phyloP scores from a whole-genome alignment of 2,888 invertebrate species.

The Lordiphosa andalusiaca region DNA sequence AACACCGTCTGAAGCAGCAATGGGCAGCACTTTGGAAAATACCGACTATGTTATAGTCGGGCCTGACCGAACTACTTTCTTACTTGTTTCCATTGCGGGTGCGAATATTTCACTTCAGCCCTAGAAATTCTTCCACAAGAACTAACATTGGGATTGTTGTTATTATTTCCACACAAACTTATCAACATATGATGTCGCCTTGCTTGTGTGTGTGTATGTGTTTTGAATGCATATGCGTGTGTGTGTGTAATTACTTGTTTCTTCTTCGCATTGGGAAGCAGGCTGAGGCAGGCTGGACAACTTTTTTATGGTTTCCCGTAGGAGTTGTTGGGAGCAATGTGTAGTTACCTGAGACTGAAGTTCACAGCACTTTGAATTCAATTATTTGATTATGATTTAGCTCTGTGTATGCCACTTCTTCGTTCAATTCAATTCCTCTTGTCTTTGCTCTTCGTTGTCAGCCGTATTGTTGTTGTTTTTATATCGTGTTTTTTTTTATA shows the following conservation, averaged over 20 bases:
- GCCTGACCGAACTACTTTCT: too few species aligned
- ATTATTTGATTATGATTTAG: too few species aligned
- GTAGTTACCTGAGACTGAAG: slow-evolving; percentile 57
- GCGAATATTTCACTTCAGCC: not conserved
- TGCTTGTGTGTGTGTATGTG: slow-evolving; percentile 7
- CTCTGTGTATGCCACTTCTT: too few species aligned
- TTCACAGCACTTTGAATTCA: slow-evolving; percentile 25
- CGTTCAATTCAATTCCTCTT: too few species aligned
- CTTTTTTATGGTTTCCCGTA: slow-evolving; percentile 29
- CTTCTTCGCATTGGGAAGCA: slow-evolving; percentile 16
- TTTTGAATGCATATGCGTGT: slow-evolving; percentile 14
- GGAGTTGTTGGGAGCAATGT: slow-evolving; percentile 4
- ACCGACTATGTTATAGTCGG: too few species aligned
- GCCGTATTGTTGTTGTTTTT: too few species aligned
- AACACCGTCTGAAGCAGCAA: too few species aligned
- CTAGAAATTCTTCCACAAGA: slow-evolving; percentile 2
- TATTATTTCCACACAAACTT: slow-evolving; percentile 23
- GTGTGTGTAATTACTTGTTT: slow-evolving; percentile 27
- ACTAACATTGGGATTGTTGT: slow-evolving; percentile 21
- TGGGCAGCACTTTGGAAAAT: too few species aligned
- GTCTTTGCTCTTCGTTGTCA: too few species aligned
- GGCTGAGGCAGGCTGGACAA: not conserved
- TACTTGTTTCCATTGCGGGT: too few species aligned
- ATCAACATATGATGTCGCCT: slow-evolving; percentile 37
- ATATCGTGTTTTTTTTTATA: too few species aligned